Evolutionary conservation across 2,797 vertebrate species (phyloP).

Genomic region (Manis javanica): DNA sequence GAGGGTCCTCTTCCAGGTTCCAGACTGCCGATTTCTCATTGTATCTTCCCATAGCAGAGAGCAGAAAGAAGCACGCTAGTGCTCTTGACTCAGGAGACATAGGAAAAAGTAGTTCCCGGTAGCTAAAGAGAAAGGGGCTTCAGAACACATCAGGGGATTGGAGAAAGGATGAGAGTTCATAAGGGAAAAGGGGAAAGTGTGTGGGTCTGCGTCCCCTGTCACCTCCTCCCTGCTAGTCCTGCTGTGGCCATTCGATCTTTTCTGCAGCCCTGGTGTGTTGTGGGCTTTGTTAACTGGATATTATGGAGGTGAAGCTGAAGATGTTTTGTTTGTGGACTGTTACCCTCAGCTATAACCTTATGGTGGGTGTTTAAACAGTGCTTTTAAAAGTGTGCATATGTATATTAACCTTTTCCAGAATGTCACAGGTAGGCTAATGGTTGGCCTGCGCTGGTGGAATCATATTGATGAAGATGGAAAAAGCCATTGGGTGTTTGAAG

Average conservation of each 20-base stretch:
- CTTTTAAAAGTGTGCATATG: not conserved
- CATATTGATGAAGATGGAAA: constrained; percentile 97
- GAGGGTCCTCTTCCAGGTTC: not conserved
- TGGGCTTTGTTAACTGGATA: not conserved
- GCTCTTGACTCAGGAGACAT: not conserved
- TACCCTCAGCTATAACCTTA: not conserved
- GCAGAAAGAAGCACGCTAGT: not conserved
- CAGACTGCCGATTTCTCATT: not conserved
- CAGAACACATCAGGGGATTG: not conserved
- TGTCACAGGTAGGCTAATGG: constrained; percentile 95
- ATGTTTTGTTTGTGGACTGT: constrained; percentile 20
- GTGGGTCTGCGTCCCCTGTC: not conserved
- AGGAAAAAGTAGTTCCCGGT: not conserved
- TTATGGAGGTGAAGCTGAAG: not conserved
- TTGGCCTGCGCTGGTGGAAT: constrained; percentile 98
- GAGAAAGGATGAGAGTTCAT: not conserved
- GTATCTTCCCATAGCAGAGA: not conserved
- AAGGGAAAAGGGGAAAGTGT: not conserved
- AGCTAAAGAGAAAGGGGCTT: not conserved
- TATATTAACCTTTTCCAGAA: constrained; percentile 88
- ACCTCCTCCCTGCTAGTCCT: not conserved
- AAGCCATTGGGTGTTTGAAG: constrained; percentile 97
- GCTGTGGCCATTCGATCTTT: not conserved
- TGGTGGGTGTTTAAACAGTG: not conserved
- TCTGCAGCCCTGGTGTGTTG: not conserved